These are phyloP conservation scores for Mythimna albipuncta DNA, from an alignment of 2,888 invertebrate genomes.

Conservation along the genomic window DNA sequence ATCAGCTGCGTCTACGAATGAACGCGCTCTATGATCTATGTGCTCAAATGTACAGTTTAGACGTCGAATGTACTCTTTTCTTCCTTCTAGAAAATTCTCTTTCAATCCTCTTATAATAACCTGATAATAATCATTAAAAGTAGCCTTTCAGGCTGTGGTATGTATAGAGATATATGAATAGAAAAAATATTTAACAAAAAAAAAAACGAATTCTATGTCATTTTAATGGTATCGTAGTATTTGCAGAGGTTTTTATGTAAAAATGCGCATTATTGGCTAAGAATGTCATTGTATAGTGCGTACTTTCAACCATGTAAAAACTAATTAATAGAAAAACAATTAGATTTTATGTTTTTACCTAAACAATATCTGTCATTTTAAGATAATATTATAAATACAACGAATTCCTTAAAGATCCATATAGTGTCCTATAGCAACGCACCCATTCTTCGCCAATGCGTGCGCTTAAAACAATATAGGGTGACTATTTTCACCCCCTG, in stretches of 20 bases:
- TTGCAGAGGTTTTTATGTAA: constrained; percentile 13
- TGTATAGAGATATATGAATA: constrained; percentile 69
- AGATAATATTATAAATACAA: neutral
- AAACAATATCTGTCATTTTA: neutral
- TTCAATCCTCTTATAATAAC: constrained; percentile 69
- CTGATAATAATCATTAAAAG: constrained; percentile 74
- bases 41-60: constrained; percentile 87
- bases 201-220: constrained; percentile 50
- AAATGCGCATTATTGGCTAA: constrained; percentile 20
- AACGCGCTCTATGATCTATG: constrained; percentile 64
- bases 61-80: constrained; percentile 74
- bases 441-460: constrained; percentile 16
- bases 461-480: neutral
- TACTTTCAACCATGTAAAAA: neutral
- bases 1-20: constrained; percentile 45
- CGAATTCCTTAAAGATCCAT: neutral
- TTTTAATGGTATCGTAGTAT: constrained; percentile 40
- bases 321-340: neutral
- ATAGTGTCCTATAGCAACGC: neutral
- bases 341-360: neutral
- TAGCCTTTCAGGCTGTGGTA: constrained; percentile 87
- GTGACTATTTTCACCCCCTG: neutral
- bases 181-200: constrained; percentile 40
- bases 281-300: neutral
- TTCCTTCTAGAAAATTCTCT: constrained; percentile 73